phyloP scores from a whole-genome alignment of 2,113 vertebrate genomes.

The Grammomys dolichurus region DNA sequence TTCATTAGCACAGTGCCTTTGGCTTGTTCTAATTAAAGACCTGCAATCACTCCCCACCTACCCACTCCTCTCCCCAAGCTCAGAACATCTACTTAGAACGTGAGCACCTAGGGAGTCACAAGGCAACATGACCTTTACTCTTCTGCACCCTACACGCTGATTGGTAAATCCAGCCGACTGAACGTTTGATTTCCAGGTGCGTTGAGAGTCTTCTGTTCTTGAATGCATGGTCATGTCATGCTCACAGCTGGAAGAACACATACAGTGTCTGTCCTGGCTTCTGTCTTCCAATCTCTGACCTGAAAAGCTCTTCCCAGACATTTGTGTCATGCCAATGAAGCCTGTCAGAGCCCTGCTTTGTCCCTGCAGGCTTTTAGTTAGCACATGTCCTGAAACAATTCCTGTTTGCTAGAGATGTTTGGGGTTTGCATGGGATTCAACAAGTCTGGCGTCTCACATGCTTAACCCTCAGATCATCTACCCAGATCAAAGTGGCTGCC shows the following conservation, averaged over 20 bases:
- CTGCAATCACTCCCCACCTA: not conserved
- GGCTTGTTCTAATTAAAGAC: constrained; percentile 18
- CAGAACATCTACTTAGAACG: not conserved
- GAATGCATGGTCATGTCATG: not conserved
- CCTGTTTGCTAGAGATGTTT: not conserved
- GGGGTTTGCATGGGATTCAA: constrained; percentile 55
- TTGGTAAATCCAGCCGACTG: not conserved
- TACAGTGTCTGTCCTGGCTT: not conserved
- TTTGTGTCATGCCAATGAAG: not conserved
- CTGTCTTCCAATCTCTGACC: not conserved
- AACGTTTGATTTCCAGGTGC: not conserved
- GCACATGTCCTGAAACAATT: not conserved
- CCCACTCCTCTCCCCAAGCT: not conserved
- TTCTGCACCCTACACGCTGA: constrained; percentile 4
- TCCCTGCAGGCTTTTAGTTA: not conserved
- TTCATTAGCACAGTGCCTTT: not conserved
- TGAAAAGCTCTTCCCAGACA: constrained; percentile 21
- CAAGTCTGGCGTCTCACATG: not conserved
- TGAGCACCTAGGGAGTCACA: constrained; percentile 7
- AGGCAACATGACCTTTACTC: not conserved
- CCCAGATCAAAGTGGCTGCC: constrained; percentile 4
- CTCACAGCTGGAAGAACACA: not conserved
- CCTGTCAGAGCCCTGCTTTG: not conserved
- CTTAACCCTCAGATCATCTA: constrained; percentile 39
- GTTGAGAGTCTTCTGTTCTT: not conserved